Evolutionary conservation across 1,140 invertebrate genomes (phyloP), one percentile per base, ranked within the genome.

Genomic region (Cyclina sinensis): DNA sequence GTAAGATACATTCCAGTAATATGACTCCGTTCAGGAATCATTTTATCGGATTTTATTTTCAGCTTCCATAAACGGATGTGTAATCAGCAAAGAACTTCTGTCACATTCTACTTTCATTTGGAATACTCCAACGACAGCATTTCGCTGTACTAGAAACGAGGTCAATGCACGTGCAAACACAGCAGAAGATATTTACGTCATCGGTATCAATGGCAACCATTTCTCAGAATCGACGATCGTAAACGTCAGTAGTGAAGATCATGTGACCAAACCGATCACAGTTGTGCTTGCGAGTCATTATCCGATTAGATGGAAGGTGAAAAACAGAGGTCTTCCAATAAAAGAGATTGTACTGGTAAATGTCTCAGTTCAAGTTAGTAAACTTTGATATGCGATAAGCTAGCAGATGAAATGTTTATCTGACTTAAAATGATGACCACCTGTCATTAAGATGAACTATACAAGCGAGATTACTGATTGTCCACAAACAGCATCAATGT

Each of bases 151-250:
- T 14, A 54, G n/a, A 11, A n/a, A 70, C 30, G 48, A n/a, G n/a
- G 35, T 2, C 9, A 78, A 54, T 2, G 5, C 9, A 68, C 21
- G 21, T 39, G 21, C 65, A 51, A 51, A 24, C n/a, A 24, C 54
- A 11, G 39, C 1, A 68, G 18, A 48, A 7, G 27, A 65, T 24
- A 16, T 84, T 16, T 62, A 59, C 54, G 51, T 86, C 24, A 32
- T 86, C n/a, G 43, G 84, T 62, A 86, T 86, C 43, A 43, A 78
- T 78, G 84, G 84, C 3, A 86, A 78, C 54, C 84, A 86, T 78
- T 76, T 59, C 30, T 74, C 68, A 30, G 37, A 54, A 21, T 39
- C 39, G 11, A 86, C 84, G 4, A 7, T n/a, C 11, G 39, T 86
- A 21, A n/a, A 54, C 30, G 24, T 86, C n/a, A 32, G 21, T 11